phyloP scores from a whole-genome alignment of 2,888 invertebrate species.

The Nephrotoma guestfalica region DNA sequence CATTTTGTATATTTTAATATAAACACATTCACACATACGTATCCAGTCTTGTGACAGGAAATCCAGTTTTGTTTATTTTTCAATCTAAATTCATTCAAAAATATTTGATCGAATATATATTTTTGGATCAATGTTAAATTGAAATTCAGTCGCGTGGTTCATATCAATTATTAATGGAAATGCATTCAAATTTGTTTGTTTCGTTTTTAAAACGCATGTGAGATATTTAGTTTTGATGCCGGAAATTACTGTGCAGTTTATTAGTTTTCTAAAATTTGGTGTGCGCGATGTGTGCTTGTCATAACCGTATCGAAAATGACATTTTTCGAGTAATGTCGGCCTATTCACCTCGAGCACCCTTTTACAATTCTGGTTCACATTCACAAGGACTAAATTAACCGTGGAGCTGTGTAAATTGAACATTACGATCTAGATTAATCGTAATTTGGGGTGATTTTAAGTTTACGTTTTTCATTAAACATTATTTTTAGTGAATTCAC shows the following conservation, averaged over 20 bases:
- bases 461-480: too few relatives aligned
- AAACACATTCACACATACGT: not conserved
- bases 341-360: too few relatives aligned
- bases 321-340: not conserved
- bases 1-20: not conserved
- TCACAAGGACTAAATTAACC: too few relatives aligned
- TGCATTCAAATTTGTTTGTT: not conserved
- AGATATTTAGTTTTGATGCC: not conserved
- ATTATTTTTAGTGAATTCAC: too few relatives aligned
- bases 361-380: too few relatives aligned
- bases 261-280: not conserved
- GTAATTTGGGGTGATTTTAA: too few relatives aligned
- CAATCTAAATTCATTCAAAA: not conserved
- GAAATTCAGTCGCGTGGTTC: not conserved
- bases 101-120: not conserved
- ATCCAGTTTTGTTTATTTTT: not conserved
- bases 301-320: not conserved
- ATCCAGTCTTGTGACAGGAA: not conserved
- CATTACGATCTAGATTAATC: too few relatives aligned
- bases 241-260: not conserved
- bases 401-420: too few relatives aligned
- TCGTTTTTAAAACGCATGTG: not conserved
- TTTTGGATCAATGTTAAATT: not conserved
- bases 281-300: not conserved
- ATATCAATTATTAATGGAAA: not conserved